Evolutionary conservation across 1,140 invertebrate genomes (phyloP).

Genomic region (Amyelois transitella): DNA sequence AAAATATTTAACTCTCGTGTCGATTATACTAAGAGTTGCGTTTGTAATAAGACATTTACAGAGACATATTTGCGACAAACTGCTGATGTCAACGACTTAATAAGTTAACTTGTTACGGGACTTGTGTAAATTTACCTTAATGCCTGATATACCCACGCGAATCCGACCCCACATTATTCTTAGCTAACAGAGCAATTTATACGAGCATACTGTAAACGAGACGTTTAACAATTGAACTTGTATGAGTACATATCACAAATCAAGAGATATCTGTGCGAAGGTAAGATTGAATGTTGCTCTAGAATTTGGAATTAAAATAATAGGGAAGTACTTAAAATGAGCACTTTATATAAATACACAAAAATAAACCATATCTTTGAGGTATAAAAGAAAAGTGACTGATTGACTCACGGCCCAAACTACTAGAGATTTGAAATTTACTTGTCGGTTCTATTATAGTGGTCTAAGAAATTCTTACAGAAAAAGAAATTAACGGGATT

Average conservation of each 20-base stretch:
- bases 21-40: slow-evolving; percentile 20
- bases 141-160: slow-evolving; percentile 46
- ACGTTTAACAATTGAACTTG: slow-evolving; percentile 12
- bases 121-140: slow-evolving; percentile 67
- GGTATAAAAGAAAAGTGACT: background rate
- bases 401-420: background rate
- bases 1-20: background rate
- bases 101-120: slow-evolving; percentile 60
- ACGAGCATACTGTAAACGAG: slow-evolving; percentile 40
- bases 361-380: background rate
- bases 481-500: too few relatives aligned
- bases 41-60: slow-evolving; percentile 19
- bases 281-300: too few relatives aligned
- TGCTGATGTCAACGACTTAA: slow-evolving; percentile 48
- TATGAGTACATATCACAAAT: too few relatives aligned
- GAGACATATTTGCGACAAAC: slow-evolving; percentile 6
- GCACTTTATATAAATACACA: background rate
- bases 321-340: too few relatives aligned
- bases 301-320: too few relatives aligned
- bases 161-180: slow-evolving; percentile 59
- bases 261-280: too few relatives aligned
- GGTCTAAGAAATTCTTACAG: too few relatives aligned
- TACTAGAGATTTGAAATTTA: too few relatives aligned
- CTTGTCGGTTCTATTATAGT: too few relatives aligned
- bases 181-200: slow-evolving; percentile 62